phyloP scores from a whole-genome alignment of 2,113 vertebrate species.

The Psilopsiagon aurifrons region DNA sequence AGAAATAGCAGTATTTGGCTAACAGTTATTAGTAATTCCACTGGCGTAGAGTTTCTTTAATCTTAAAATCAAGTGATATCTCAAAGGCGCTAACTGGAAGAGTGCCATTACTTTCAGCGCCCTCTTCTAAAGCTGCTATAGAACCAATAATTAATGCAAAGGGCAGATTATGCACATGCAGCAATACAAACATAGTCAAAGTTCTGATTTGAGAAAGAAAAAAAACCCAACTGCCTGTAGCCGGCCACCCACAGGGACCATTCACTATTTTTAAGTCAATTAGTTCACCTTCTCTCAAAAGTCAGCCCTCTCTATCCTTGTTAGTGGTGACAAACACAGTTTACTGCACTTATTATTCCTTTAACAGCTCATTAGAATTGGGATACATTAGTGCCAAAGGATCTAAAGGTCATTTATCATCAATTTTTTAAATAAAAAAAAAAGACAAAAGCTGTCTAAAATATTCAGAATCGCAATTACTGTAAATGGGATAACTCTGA shows the following conservation, averaged over 20 bases:
- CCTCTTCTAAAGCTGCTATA: slow-evolving; percentile 9
- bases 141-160: background rate
- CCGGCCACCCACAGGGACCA: slow-evolving; percentile 23
- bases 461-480: background rate
- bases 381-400: slow-evolving; percentile 34
- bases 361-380: slow-evolving; percentile 63
- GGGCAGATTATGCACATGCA: slow-evolving; percentile 17
- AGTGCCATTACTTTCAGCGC: background rate
- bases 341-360: slow-evolving; percentile 58
- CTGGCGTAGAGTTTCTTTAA: background rate
- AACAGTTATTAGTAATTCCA: background rate
- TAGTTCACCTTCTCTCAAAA: slow-evolving; percentile 50
- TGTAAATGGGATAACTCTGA: background rate
- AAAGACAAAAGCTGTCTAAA: background rate
- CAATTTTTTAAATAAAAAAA: slow-evolving; percentile 6
- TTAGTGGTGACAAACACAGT: slow-evolving; percentile 58
- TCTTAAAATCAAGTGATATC: slow-evolving; percentile 12
- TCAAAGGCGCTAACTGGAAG: slow-evolving; percentile 29
- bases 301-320: slow-evolving; percentile 16
- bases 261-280: slow-evolving; percentile 69
- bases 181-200: slow-evolving; percentile 32
- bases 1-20: background rate
- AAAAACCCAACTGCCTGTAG: slow-evolving; percentile 13
- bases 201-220: slow-evolving; percentile 30
- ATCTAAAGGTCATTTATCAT: slow-evolving; percentile 45